Evolutionary conservation across 2,888 invertebrate genomes (phyloP), one percentile per base, ranked within the genome.

Genomic region (Thereva unica): DNA sequence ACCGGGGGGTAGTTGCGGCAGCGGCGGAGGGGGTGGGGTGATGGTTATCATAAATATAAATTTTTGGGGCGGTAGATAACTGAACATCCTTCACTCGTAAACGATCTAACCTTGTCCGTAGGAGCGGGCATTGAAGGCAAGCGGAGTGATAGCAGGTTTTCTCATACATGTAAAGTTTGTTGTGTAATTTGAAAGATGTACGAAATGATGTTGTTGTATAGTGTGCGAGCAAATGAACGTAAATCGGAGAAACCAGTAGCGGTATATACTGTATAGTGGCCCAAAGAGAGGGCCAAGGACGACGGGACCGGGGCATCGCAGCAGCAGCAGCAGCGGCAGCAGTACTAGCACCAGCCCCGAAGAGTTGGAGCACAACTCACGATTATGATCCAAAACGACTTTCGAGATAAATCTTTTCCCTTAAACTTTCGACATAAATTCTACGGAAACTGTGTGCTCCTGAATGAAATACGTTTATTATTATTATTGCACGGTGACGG

Each of bases 391-490:
- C 71, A 69, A 71, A 69, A 69, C 68, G 71, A 69, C 66, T 71
- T 69, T 69, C 67, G 44, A 71, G 71, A 71, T 71, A 71, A 71
- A 69, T 69, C 68, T 71, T 69, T 68, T 66, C 57, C 68, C 69
- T 71, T 68, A 71, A 71, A 71, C 69, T 71, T 71, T 71, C 67
- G 68, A 67, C 69, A 71, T 71, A 71, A 71, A 70, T 70, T 68
- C 64, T 65, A 64, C 52, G 52, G 66, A 61, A 67, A 67, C 67
- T 69, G 67, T 67, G 67, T 69, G 69, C 69, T 69, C 65, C 57
- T 68, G 67, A 69, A 69, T 69, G 69, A 69, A 69, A 69, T 69
- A 69, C 69, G 69, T 69, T 69, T 69, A 69, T 69, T 67, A 69
- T 69, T 69, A 69, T 69, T 69, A 69, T 69, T 69, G 65, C 53